Percentiles rank a stretch among this genome's conserved stretches.
Conservation (phyloP, 2,113 vertebrate species). For the Sakesphorus luctuosus region DNA sequence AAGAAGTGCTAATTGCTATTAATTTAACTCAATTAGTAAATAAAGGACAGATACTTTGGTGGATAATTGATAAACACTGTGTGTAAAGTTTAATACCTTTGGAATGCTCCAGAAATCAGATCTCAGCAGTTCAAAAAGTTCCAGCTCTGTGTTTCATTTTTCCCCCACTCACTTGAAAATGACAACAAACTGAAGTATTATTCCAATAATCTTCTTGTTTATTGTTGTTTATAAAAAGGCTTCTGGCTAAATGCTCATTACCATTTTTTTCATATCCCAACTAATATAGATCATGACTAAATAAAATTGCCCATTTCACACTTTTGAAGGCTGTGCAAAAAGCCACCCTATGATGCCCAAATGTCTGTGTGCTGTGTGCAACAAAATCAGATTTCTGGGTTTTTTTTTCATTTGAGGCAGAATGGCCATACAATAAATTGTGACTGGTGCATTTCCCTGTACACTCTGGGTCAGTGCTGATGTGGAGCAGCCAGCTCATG, state of each 20-base stretch:
- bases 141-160: neutral
- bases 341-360: neutral
- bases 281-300: neutral
- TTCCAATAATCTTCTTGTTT: constrained; percentile 27
- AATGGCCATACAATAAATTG: constrained; percentile 12
- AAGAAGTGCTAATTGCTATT: neutral
- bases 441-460: constrained; percentile 35
- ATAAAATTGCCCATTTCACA: neutral
- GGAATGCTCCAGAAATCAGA: neutral
- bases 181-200: constrained; percentile 37
- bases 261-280: neutral
- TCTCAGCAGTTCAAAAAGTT: neutral
- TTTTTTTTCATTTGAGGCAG: neutral
- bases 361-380: neutral
- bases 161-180: neutral
- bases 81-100: neutral
- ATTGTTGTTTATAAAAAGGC: constrained; percentile 5
- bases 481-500: neutral
- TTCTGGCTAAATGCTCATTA: constrained; percentile 18
- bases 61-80: neutral
- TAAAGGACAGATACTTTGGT: neutral
- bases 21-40: neutral
- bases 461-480: neutral
- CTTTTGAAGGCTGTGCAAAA: neutral
- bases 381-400: neutral